A percentile compares a stretch with the other conserved stretches of the same genome.
phyloP scores from a whole-genome alignment of 1,140 invertebrate species.

The Procambarus virginalis region DNA sequence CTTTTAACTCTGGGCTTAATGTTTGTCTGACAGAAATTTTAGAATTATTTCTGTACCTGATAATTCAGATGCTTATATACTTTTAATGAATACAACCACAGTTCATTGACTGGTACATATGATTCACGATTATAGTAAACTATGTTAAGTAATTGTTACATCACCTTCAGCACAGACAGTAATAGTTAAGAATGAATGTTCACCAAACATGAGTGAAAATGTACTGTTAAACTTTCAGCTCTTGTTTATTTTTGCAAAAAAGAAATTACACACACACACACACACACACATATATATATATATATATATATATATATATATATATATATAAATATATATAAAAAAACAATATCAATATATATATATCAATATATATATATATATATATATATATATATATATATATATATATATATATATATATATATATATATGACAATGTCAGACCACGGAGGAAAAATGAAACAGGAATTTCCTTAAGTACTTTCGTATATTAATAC shows the following conservation, averaged over 20 bases:
- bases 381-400: neutral
- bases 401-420: slow-evolving; percentile 16
- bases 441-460: too few species aligned
- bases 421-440: neutral
- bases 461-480: too few species aligned
- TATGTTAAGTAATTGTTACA: neutral
- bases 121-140: neutral
- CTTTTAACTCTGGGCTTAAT: slow-evolving; percentile 45
- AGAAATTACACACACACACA: neutral
- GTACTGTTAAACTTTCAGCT: slow-evolving; percentile 41
- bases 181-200: slow-evolving; percentile 29
- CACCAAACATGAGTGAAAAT: slow-evolving; percentile 11
- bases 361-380: neutral
- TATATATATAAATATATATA: too few species aligned
- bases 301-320: slow-evolving; percentile 1
- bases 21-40: slow-evolving; percentile 27
- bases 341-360: too few species aligned
- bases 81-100: slow-evolving; percentile 6
- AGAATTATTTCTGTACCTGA: slow-evolving; percentile 46
- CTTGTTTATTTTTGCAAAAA: slow-evolving; percentile 32
- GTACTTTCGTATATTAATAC: too few species aligned
- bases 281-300: neutral
- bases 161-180: slow-evolving; percentile 9
- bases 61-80: slow-evolving; percentile 23
- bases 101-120: neutral